Evolutionary conservation across 1,140 invertebrate genomes (phyloP).

Genomic region (Plectrocnemia conspersa): DNA sequence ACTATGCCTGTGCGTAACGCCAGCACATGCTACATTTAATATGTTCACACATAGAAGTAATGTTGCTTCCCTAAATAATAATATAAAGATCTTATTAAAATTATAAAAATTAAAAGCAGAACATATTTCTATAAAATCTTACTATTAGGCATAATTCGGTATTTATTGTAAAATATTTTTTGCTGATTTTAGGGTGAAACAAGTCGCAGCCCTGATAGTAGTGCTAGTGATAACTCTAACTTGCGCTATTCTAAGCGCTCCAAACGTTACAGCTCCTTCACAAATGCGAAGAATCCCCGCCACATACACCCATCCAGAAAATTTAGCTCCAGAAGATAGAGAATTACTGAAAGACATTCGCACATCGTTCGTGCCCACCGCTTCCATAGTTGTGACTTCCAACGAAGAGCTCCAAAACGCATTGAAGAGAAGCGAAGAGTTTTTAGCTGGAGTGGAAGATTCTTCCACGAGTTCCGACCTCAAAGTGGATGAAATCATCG

Average conservation of each 20-base stretch:
- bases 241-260: constrained; percentile 15
- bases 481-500: constrained; percentile 1
- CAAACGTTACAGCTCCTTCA: background rate
- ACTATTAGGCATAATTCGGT: too few species aligned
- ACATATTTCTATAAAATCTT: too few species aligned
- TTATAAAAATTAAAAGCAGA: too few species aligned
- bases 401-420: constrained; percentile 7
- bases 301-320: constrained; percentile 22
- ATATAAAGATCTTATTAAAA: too few species aligned
- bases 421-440: constrained; percentile 5
- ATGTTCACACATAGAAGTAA: too few species aligned
- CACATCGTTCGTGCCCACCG: constrained; percentile 30
- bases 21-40: too few species aligned
- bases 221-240: constrained; percentile 19
- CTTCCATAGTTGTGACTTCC: constrained; percentile 21
- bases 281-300: constrained; percentile 9
- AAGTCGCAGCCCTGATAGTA: constrained; percentile 6
- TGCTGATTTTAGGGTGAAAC: constrained; percentile 27
- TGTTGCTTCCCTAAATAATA: too few species aligned
- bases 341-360: constrained; percentile 27
- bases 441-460: background rate
- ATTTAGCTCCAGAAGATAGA: constrained; percentile 28
- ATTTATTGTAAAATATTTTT: too few species aligned
- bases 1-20: too few species aligned
- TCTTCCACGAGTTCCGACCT: background rate